Percentiles rank a stretch among this genome's conserved stretches.
Conservation (phyloP, 2,888 invertebrate species). For the Dryadula phaetusa region DNA sequence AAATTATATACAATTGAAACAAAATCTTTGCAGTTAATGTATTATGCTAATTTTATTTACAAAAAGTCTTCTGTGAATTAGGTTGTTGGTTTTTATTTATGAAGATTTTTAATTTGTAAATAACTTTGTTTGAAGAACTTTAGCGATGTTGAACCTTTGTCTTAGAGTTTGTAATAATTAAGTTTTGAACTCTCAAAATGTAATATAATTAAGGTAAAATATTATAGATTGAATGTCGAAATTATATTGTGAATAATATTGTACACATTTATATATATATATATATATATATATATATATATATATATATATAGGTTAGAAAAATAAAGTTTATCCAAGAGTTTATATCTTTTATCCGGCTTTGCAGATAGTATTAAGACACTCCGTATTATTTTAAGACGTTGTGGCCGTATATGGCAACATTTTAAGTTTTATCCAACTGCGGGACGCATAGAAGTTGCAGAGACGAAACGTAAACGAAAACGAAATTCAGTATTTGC, state of each 20-base stretch:
- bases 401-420: too few species aligned
- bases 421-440: too few species aligned
- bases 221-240: constrained; percentile 2
- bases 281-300: too few species aligned
- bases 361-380: too few species aligned
- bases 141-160: constrained; percentile 24
- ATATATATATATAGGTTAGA: too few species aligned
- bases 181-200: constrained; percentile 25
- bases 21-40: neutral
- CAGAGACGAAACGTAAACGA: too few species aligned
- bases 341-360: too few species aligned
- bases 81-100: constrained; percentile 18
- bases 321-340: too few species aligned
- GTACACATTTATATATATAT: neutral
- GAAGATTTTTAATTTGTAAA: constrained; percentile 31
- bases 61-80: constrained; percentile 2
- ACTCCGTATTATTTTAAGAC: too few species aligned
- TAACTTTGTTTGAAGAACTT: constrained; percentile 30
- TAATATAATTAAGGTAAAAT: constrained; percentile 30
- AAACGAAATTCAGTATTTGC: too few species aligned
- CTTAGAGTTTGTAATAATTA: constrained; percentile 29
- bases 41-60: neutral
- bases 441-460: too few species aligned
- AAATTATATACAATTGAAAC: neutral
- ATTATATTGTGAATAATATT: neutral